phyloP scores from a whole-genome alignment of 2,888 invertebrate species.

The Parthenolecanium corni region DNA sequence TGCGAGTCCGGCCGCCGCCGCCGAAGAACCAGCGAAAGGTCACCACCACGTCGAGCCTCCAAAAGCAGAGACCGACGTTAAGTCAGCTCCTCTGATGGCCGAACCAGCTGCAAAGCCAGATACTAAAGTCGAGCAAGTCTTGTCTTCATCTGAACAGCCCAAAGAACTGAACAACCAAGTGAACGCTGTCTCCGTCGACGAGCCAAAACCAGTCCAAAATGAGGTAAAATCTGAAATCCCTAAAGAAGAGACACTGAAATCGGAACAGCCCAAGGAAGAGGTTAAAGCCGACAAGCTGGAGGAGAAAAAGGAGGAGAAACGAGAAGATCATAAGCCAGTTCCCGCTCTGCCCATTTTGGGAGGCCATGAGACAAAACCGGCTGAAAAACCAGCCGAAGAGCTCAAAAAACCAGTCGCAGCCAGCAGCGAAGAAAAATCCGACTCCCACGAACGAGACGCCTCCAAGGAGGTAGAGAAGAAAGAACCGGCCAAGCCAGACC shows the following conservation, averaged over 20 bases:
- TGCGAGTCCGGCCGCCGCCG: neutral
- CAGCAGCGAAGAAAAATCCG: slow-evolving; percentile 27
- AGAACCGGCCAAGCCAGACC: neutral
- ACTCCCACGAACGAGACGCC: slow-evolving; percentile 17
- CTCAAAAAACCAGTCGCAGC: slow-evolving; percentile 2
- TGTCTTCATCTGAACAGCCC: slow-evolving; percentile 15
- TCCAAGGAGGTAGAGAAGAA: slow-evolving; percentile 26
- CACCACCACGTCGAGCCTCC: neutral
- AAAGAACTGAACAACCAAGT: slow-evolving; percentile 25
- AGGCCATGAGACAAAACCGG: slow-evolving; percentile 5
- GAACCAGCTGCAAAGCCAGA: slow-evolving; percentile 2
- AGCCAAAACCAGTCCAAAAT: slow-evolving; percentile 28
- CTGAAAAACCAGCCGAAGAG: slow-evolving; percentile 14
- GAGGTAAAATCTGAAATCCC: slow-evolving; percentile 21
- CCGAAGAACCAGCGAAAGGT: neutral
- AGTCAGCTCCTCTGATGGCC: neutral
- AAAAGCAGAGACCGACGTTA: slow-evolving; percentile 1
- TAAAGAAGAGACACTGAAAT: slow-evolving; percentile 31
- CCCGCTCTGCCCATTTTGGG: neutral
- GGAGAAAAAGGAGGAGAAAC: slow-evolving; percentile 14
- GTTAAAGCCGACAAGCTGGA: slow-evolving; percentile 16
- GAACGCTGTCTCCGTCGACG: slow-evolving; percentile 25
- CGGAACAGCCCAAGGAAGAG: slow-evolving; percentile 26
- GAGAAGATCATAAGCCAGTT: slow-evolving; percentile 2
- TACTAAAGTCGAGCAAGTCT: slow-evolving; percentile 16